phyloP scores from a whole-genome alignment of 2,888 invertebrate species.

The Stramonita haemastoma region DNA sequence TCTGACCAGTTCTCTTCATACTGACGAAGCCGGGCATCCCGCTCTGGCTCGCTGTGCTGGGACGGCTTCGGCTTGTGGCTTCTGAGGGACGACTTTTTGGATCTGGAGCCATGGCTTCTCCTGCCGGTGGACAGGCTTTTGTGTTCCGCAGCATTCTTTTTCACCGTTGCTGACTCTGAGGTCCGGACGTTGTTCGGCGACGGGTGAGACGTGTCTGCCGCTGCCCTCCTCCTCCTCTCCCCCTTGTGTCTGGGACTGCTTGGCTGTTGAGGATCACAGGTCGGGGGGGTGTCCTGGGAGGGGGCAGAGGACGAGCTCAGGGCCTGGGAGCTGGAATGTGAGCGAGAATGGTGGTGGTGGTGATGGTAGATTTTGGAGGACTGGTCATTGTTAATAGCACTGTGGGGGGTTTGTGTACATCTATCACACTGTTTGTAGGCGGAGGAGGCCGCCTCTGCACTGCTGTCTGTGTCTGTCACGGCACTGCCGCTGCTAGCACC shows the following conservation, averaged over 20 bases:
- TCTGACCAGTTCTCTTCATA: slow-evolving; percentile 37
- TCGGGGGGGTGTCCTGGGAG: not conserved
- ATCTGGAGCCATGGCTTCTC: not conserved
- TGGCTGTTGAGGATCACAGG: not conserved
- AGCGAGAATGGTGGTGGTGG: slow-evolving; percentile 34
- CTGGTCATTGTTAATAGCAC: slow-evolving; percentile 40
- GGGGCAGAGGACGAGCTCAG: not conserved
- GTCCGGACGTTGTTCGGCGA: not conserved
- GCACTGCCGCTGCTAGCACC: not conserved
- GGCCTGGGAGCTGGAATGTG: slow-evolving; percentile 30
- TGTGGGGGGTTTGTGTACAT: slow-evolving; percentile 41
- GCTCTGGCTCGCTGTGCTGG: not conserved
- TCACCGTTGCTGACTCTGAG: not conserved
- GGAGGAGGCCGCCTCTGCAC: not conserved
- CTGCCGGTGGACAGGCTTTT: not conserved
- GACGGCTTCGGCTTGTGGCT: not conserved
- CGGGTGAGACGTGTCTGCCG: not conserved
- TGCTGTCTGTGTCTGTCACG: not conserved
- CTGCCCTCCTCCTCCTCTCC: not conserved
- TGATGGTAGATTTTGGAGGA: slow-evolving; percentile 42
- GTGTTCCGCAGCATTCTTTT: not conserved
- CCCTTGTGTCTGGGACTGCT: not conserved
- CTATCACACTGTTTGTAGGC: slow-evolving; percentile 24
- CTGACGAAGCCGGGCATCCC: slow-evolving; percentile 29
- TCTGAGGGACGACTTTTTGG: not conserved